Conservation (phyloP, 1,140 invertebrate genomes). For the Tetraneura akinire region DNA sequence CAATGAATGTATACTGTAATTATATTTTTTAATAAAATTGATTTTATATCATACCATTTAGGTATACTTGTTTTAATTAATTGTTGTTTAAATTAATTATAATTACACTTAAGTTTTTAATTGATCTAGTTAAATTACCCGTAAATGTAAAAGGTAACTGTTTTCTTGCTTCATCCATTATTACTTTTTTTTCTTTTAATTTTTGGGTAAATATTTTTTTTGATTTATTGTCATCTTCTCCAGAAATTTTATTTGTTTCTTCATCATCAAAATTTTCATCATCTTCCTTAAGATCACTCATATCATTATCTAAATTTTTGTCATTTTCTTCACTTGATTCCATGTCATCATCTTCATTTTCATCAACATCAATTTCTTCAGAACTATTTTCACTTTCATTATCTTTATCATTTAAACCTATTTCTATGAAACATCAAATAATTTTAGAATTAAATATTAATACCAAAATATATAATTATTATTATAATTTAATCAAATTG, state of each 20-base stretch:
- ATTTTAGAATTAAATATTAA: too few relatives aligned
- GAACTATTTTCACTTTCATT: conserved; percentile 37
- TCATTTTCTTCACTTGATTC: conserved; percentile 57
- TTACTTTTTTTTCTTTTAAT: conserved; percentile 60
- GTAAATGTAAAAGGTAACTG: conserved; percentile 72
- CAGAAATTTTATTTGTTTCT: conserved; percentile 29
- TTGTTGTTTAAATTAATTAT: too few relatives aligned
- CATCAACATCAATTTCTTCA: conserved; percentile 52
- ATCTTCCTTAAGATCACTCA: conserved; percentile 50
- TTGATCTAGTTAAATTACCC: too few relatives aligned
- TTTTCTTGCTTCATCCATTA: conserved; percentile 66
- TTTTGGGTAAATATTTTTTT: conserved; percentile 54
- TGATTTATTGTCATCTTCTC: conserved; percentile 2
- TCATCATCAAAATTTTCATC: conserved; percentile 56
- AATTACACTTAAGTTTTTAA: too few relatives aligned
- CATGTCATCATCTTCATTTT: conserved; percentile 55
- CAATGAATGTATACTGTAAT: too few relatives aligned
- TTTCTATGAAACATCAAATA: too few relatives aligned
- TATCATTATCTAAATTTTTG: conserved; percentile 54
- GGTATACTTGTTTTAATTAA: too few relatives aligned
- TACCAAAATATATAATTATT: too few relatives aligned
- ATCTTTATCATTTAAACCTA: conserved; percentile 53
- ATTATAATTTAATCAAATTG: not conserved
- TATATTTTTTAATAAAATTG: too few relatives aligned
- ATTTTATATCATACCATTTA: too few relatives aligned